Percentiles rank a stretch among this genome's conserved stretches.
Evolutionary conservation across 2,888 invertebrate genomes (phyloP).

Genomic region (Oasisia sp.): DNA sequence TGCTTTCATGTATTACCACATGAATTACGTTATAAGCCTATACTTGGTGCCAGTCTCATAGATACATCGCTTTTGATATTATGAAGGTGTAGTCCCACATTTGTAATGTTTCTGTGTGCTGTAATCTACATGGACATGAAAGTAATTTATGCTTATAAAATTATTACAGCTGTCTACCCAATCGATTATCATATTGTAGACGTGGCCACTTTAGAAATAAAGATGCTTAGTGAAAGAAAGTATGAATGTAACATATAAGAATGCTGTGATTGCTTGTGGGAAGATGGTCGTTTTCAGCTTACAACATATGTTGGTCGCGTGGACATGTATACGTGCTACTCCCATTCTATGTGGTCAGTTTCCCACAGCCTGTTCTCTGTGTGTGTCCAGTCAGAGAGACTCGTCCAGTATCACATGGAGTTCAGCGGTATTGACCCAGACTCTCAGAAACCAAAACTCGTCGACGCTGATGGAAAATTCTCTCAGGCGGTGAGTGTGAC

Average conservation of each 20-base stretch:
- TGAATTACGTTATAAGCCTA: no score
- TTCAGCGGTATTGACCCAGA: conserved; percentile 53
- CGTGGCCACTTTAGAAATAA: background rate
- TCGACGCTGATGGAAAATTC: conserved; percentile 50
- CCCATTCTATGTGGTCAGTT: background rate
- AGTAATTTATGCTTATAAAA: background rate
- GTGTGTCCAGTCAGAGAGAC: conserved; percentile 52
- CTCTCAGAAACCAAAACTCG: conserved; percentile 47
- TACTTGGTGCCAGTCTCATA: no score
- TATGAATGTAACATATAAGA: background rate
- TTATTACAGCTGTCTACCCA: background rate
- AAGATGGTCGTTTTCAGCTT: background rate
- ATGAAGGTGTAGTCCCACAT: background rate
- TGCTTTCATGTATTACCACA: no score
- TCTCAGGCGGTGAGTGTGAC: conserved; percentile 50
- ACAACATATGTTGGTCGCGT: background rate
- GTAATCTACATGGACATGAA: background rate
- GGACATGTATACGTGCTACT: background rate
- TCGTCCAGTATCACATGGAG: conserved; percentile 53
- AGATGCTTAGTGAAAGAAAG: background rate
- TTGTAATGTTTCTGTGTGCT: background rate
- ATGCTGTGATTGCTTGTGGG: background rate
- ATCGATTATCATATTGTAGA: background rate
- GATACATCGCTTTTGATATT: background rate
- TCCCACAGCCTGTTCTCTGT: background rate